These are phyloP conservation scores for Hemistola chrysoprasaria DNA, from an alignment of 2,888 invertebrate species.

Conservation along the genomic window DNA sequence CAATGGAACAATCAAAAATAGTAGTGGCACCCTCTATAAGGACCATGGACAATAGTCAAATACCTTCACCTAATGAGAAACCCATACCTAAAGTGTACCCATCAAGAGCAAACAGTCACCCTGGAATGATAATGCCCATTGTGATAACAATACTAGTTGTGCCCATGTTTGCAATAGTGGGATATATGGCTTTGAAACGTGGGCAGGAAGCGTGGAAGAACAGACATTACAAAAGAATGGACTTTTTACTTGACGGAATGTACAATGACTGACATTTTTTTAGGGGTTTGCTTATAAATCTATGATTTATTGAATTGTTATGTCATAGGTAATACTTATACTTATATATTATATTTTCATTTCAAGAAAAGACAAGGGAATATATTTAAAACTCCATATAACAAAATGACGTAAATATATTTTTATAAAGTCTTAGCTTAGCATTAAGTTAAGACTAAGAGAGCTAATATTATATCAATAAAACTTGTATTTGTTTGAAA, in stretches of 20 bases:
- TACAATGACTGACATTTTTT: slow-evolving; percentile 87
- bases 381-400: no score
- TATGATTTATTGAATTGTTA: neutral
- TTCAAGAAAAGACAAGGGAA: no score
- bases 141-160: slow-evolving; percentile 88
- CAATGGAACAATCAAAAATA: slow-evolving; percentile 27
- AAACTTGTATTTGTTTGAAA: no score
- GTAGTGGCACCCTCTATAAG: slow-evolving; percentile 39
- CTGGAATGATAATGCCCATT: slow-evolving; percentile 88
- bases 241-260: slow-evolving; percentile 94
- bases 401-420: no score
- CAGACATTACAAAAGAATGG: slow-evolving; percentile 93
- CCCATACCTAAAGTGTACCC: slow-evolving; percentile 33
- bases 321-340: no score
- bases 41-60: slow-evolving; percentile 37
- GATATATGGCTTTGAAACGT: slow-evolving; percentile 85
- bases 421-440: no score
- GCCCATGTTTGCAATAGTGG: slow-evolving; percentile 86
- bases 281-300: neutral
- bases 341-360: no score
- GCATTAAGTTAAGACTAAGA: no score
- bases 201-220: slow-evolving; percentile 93
- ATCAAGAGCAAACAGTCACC: slow-evolving; percentile 57
- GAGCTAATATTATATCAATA: no score
- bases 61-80: slow-evolving; percentile 39